Percentiles rank a stretch among this genome's conserved stretches.
phyloP scores from a whole-genome alignment of 2,113 vertebrate species.

The Forbesichthys agassizii region DNA sequence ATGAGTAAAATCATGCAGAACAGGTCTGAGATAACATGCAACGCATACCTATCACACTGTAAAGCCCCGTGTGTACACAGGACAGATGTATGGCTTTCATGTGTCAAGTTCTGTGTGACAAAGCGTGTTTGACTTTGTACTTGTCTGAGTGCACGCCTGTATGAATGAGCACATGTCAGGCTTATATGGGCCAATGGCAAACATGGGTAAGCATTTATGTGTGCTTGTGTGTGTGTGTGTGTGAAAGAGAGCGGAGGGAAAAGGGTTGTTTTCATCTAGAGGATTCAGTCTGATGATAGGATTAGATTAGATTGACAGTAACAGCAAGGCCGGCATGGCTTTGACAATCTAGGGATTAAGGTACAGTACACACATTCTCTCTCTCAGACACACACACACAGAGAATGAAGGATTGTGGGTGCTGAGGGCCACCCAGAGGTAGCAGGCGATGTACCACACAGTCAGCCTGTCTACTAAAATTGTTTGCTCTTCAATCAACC shows the following conservation, averaged over 20 bases:
- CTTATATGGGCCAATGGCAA: neutral
- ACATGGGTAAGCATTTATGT: neutral
- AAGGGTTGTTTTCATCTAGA: conserved; percentile 37
- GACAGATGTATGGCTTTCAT: no score
- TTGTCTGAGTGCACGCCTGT: neutral
- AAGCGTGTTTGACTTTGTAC: neutral
- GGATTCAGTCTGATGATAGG: conserved; percentile 62
- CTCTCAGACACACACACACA: conserved; percentile 24
- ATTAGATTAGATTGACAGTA: conserved; percentile 63
- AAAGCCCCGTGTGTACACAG: no score
- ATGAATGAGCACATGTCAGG: neutral
- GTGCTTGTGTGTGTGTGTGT: neutral
- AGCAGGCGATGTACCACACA: conserved; percentile 60
- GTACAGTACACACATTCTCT: conserved; percentile 26
- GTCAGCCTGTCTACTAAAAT: conserved; percentile 67
- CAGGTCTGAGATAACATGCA: no score
- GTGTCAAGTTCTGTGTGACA: no score
- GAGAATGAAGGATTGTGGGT: conserved; percentile 52
- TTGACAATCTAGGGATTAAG: conserved; percentile 62
- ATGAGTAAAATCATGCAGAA: no score
- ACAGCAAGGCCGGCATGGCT: conserved; percentile 53
- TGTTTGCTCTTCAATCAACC: conserved; percentile 72
- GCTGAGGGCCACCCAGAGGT: conserved; percentile 68
- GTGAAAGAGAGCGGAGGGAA: no score
- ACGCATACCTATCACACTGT: no score